Conservation (phyloP, 2,113 vertebrate genomes). For the Salvator merianae region DNA sequence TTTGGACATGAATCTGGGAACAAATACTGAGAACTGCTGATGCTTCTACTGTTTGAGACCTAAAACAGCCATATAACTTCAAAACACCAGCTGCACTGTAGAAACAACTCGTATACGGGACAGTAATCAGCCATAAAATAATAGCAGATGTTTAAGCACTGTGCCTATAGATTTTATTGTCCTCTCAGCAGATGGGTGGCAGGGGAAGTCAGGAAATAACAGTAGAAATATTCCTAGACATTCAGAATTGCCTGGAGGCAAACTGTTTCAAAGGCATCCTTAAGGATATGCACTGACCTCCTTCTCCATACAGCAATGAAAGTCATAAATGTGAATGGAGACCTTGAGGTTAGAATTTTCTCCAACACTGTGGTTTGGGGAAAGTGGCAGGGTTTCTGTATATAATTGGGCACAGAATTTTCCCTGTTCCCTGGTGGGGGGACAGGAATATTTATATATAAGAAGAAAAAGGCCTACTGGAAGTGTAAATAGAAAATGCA, state of each 20-base stretch:
- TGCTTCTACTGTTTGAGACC: not conserved
- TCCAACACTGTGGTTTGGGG: not conserved
- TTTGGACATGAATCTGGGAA: not conserved
- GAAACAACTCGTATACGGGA: not conserved
- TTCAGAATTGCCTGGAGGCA: not conserved
- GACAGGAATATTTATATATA: not conserved
- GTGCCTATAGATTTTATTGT: conserved; percentile 5
- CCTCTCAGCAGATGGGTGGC: conserved; percentile 4
- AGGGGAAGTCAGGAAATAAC: conserved; percentile 27
- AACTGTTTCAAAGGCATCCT: conserved; percentile 33
- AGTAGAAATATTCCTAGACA: conserved; percentile 28
- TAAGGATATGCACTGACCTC: conserved; percentile 29
- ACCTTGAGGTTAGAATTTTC: not conserved
- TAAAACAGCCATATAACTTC: not conserved
- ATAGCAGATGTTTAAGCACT: not conserved
- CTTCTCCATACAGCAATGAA: not conserved
- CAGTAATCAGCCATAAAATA: not conserved
- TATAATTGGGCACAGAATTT: not conserved
- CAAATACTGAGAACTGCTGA: not conserved
- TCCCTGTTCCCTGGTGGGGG: too few species aligned
- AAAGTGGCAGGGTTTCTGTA: not conserved
- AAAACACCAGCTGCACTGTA: not conserved
- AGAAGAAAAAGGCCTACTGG: not conserved
- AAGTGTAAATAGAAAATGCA: conserved; percentile 22
- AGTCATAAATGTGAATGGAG: not conserved